Percentiles rank a stretch among this genome's conserved stretches.
Evolutionary conservation across 30 jellyfish, hydroid and myxozoan genomes (phyloP).

Genomic region (Turritopsis dohrnii): DNA sequence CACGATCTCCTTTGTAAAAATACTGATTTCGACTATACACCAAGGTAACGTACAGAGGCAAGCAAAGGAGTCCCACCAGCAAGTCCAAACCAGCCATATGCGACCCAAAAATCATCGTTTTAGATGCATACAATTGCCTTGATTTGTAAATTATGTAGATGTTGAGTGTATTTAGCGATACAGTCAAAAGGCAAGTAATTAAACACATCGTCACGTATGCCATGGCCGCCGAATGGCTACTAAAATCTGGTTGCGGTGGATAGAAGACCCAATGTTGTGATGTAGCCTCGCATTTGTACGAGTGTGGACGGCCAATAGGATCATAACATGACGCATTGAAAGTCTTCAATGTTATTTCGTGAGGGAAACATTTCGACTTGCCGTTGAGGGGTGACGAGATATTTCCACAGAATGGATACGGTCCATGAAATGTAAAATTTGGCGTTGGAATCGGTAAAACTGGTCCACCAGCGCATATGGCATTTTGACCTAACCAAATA

Average conservation of each 20-base stretch:
- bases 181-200: not conserved
- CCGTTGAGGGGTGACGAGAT: not conserved
- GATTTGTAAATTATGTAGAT: not conserved
- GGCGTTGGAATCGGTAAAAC: not conserved
- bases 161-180: not conserved
- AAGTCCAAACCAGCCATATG: not conserved
- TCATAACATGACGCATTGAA: not conserved
- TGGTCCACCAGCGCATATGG: not conserved
- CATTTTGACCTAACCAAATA: not conserved
- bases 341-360: not conserved
- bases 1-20: conserved; percentile 1
- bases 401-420: not conserved
- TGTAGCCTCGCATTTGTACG: not conserved
- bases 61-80: not conserved
- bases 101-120: not conserved
- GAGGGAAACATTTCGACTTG: not conserved
- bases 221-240: not conserved
- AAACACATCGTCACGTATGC: not conserved
- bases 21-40: not conserved
- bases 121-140: not conserved
- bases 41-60: not conserved
- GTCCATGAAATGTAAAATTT: not conserved
- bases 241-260: not conserved
- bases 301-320: not conserved
- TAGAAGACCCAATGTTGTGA: not conserved